Conservation (phyloP, 2,113 vertebrate species). For the Phyllopteryx taeniolatus region DNA sequence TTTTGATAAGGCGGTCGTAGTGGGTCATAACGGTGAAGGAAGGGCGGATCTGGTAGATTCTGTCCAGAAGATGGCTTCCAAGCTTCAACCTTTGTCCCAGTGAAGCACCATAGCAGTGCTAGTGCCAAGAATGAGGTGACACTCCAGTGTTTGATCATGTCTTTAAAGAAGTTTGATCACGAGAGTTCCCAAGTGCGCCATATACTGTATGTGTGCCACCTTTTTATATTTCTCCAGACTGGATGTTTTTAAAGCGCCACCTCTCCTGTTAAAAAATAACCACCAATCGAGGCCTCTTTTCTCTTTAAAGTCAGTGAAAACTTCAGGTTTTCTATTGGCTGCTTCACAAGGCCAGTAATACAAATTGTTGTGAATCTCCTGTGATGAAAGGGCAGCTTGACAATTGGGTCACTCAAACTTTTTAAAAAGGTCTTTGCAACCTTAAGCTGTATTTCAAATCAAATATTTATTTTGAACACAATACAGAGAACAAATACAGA, state of each 20-base stretch:
- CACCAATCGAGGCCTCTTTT: background rate
- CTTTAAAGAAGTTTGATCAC: background rate
- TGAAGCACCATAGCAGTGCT: background rate
- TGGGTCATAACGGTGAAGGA: background rate
- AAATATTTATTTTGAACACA: conserved; percentile 45
- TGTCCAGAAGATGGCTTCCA: background rate
- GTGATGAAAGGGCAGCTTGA: background rate
- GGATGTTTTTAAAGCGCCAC: conserved; percentile 2
- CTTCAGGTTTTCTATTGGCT: background rate
- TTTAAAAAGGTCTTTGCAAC: conserved; percentile 36
- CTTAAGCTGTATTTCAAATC: conserved; percentile 31
- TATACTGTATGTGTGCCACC: background rate
- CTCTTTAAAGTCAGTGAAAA: background rate
- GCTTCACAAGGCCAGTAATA: background rate
- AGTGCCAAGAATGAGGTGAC: background rate
- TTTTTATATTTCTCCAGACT: conserved; percentile 1
- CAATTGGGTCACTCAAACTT: conserved; percentile 42
- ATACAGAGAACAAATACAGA: background rate
- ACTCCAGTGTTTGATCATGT: conserved; percentile 3
- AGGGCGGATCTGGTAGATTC: background rate
- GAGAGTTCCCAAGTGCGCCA: background rate
- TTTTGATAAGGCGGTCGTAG: background rate
- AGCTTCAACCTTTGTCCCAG: conserved; percentile 3
- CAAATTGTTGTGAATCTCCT: background rate
- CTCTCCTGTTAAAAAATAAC: background rate